Evolutionary conservation across 2,113 vertebrate genomes (phyloP).

Genomic region (Silurus asotus): DNA sequence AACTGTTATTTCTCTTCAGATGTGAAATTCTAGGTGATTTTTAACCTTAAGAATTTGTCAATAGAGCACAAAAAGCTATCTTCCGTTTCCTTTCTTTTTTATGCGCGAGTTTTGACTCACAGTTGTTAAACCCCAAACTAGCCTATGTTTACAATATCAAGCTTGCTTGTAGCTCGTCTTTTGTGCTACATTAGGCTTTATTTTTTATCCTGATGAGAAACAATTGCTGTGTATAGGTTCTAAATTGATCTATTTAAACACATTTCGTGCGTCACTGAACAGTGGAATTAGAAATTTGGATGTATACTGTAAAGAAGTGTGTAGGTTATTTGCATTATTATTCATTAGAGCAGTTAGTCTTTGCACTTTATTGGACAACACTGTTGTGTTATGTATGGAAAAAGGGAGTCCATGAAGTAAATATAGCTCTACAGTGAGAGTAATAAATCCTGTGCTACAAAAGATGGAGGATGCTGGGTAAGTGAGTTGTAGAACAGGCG

Average conservation of each 20-base stretch:
- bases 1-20: not conserved
- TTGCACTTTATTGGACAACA: not conserved
- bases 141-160: not conserved
- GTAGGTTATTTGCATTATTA: not conserved
- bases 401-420: not conserved
- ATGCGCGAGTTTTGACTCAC: not conserved
- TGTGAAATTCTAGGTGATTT: not conserved
- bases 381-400: too few species aligned
- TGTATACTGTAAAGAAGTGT: not conserved
- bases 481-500: conserved; percentile 11
- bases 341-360: not conserved
- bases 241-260: not conserved
- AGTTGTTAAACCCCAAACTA: not conserved
- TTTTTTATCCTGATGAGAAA: not conserved
- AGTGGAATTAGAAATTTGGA: not conserved
- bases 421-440: not conserved
- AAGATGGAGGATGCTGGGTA: not conserved
- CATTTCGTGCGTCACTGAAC: not conserved
- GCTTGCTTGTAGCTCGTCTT: not conserved
- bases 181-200: not conserved
- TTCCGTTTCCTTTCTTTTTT: not conserved
- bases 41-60: not conserved
- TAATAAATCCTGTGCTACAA: not conserved
- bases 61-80: not conserved
- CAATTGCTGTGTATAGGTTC: not conserved